Evolutionary conservation across 2,797 vertebrate genomes (phyloP), one percentile per base, ranked within the genome.

Genomic region (Gadopsis marmoratus): DNA sequence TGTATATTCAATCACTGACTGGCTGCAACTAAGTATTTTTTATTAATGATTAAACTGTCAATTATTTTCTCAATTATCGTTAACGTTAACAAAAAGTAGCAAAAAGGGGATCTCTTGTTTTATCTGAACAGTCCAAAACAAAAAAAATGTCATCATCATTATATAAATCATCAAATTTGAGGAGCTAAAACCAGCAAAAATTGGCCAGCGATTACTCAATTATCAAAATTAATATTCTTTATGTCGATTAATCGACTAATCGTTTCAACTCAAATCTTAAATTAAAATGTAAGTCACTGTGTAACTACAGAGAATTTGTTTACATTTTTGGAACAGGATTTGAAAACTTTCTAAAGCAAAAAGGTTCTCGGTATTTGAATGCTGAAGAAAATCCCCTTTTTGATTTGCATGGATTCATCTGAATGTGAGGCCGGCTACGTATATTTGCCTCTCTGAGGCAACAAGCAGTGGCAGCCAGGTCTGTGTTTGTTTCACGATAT

Each of bases 341-440:
- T 60, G 76, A 50, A 73, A 71, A 82, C 67, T 83, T 79, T 61
- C 33, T 51, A 17, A 73, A 74, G 37, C 26, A 45, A 72, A 78
- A 59, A 55, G 63, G 54, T 53, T 76, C 21, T 51, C 29, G 55
- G 61, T 47, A 1, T 76, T 64, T 77, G 61, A 81, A 86, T 62
- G 56, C 75, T 62, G 78, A 74, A 62, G 76, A 54, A 86, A 89
- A 90, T 80, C 81, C 71, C 29, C 58, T 89, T 78, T 80, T 41
- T 64, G 61, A 71, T 83, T 84, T 86, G 55, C 80, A 76, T 53
- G 76, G 71, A 74, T 80, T 54, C 8, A 26, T 19, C 21, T 77
- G 48, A 76, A 81, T 67, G 60, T 55, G 66, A 60, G 65, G 48
- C 51, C 55, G 37, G 59, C 29, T 60, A 10, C 19, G 23, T 48